Conservation (phyloP, 1,140 invertebrate genomes). For the Saccostrea glomerata region DNA sequence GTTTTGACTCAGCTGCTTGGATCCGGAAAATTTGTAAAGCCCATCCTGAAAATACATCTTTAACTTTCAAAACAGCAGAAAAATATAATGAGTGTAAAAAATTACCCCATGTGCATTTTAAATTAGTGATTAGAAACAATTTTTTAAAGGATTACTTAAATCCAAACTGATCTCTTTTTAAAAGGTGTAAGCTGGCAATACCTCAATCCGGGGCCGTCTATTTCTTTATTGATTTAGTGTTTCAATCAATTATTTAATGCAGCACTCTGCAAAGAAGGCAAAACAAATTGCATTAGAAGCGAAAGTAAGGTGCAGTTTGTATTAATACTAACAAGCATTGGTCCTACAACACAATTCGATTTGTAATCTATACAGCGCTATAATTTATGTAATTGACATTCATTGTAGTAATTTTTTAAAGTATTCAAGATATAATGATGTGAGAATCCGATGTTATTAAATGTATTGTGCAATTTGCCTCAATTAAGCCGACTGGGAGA, state of each 20-base stretch:
- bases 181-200: neutral
- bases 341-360: no score
- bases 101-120: neutral
- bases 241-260: constrained; percentile 8
- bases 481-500: neutral
- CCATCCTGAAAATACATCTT: neutral
- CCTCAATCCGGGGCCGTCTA: neutral
- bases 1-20: neutral
- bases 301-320: no score
- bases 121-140: neutral
- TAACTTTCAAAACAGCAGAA: neutral
- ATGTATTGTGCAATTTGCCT: neutral
- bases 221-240: neutral
- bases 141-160: neutral
- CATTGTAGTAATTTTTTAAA: no score
- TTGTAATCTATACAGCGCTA: no score
- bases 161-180: neutral
- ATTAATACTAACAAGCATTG: no score
- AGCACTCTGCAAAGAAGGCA: neutral
- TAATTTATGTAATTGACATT: no score
- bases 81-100: neutral
- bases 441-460: neutral
- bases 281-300: neutral
- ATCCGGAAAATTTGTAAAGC: neutral
- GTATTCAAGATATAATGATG: no score